These are phyloP conservation scores for Xiphydria camelus DNA, from an alignment of 2,888 invertebrate genomes.

Conservation along the genomic window DNA sequence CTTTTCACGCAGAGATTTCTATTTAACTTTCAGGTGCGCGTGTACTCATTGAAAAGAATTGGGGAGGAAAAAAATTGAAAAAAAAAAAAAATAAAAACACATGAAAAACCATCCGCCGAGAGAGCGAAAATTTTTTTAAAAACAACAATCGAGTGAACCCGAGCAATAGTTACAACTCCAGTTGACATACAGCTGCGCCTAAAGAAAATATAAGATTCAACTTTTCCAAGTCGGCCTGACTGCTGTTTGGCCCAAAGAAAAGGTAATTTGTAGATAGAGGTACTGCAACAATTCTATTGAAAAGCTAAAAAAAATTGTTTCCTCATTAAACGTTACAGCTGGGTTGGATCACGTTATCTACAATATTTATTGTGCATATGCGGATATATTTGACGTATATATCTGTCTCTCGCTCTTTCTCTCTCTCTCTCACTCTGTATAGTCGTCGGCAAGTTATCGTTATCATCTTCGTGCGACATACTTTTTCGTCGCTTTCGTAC, in stretches of 20 bases:
- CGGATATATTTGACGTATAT: constrained; percentile 3
- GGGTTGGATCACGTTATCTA: constrained; percentile 1
- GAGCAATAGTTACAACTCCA: constrained; percentile 52
- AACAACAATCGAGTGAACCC: constrained; percentile 41
- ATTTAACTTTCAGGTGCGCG: constrained; percentile 10
- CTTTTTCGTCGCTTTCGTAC: constrained; percentile 36
- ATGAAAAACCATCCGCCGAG: constrained; percentile 34
- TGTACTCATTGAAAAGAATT: constrained; percentile 6
- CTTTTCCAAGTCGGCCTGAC: constrained; percentile 49
- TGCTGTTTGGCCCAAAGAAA: constrained; percentile 53
- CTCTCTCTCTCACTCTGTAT: not conserved
- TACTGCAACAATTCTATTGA: constrained; percentile 49
- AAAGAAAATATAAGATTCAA: constrained; percentile 51
- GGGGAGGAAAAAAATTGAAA: constrained; percentile 7
- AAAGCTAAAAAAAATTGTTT: constrained; percentile 42
- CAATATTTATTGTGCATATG: constrained; percentile 4
- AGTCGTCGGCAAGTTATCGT: not conserved
- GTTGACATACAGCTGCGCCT: constrained; percentile 55
- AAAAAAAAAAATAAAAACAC: constrained; percentile 9
- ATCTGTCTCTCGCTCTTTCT: constrained; percentile 6
- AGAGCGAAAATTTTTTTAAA: constrained; percentile 35
- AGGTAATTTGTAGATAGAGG: constrained; percentile 49
- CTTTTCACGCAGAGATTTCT: constrained; percentile 1
- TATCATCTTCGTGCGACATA: constrained; percentile 18
- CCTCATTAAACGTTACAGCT: constrained; percentile 34